Evolutionary conservation across 2,888 invertebrate species (phyloP), one percentile per base, ranked within the genome.

Genomic region (Labia minor): DNA sequence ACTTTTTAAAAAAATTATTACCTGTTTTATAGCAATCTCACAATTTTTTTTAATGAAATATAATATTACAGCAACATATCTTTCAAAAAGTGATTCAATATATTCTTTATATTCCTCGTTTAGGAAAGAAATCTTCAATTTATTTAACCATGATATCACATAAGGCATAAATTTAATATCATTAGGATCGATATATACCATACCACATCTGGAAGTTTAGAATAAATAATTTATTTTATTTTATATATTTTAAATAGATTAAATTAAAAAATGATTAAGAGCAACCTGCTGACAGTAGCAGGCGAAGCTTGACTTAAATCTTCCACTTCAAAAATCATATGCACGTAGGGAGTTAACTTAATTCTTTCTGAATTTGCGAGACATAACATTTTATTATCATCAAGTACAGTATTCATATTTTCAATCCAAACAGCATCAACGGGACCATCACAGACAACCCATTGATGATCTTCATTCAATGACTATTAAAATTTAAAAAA

Each of bases 371-470:
- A 92, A 81, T 94, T 94, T 1, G 93, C 92, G 37, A 95, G 79
- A 73, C 94, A 94, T 37, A 95, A 77, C 92, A 94, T 92, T 79
- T 94, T 95, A 76, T 95, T 95, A 75, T 95, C 94, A 74, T 95
- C 95, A 4, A 94, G 80, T 0, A 93, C 93, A 0, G 94, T 92
- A 77, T 94, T 94, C 85, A 95, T 86, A 75, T 93, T 94, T 77
- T 95, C 95, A 70, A 95, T 94, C 94, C 95, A 95, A 19, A 93
- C 87, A 0, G 94, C 93, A 76, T 94, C 94, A 0, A 95, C 93
- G 0, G 91, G 94, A 0, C 94, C 94, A 75, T 94, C 94, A 76
- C 92, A 93, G 61, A 93, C 85, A 66, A 94, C 83, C 94, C 94
- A 95, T 74, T 94, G 93, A 75, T 94, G 93, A 72, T 92, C 87